Evolutionary conservation across 2,797 vertebrate species (phyloP).

Genomic region (Sternarchorhynchus goeldii): DNA sequence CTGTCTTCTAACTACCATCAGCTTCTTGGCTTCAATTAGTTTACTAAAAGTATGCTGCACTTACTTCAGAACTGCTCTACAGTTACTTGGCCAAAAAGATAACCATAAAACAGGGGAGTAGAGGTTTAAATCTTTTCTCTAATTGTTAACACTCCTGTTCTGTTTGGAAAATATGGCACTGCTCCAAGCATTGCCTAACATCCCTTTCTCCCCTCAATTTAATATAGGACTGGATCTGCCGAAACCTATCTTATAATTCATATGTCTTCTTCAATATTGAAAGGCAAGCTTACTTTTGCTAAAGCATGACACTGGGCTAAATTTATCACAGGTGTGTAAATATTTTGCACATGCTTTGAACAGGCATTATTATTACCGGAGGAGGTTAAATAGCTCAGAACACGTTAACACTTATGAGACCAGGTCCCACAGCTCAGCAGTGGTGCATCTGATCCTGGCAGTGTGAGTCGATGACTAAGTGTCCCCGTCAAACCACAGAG

Average conservation of each 20-base stretch:
- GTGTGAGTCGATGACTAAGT: constrained; percentile 10
- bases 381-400: constrained; percentile 6
- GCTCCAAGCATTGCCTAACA: too few relatives aligned
- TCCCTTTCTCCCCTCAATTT: not conserved
- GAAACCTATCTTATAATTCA: constrained; percentile 16
- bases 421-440: not conserved
- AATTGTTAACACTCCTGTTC: too few relatives aligned
- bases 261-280: constrained; percentile 9
- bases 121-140: too few relatives aligned
- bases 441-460: constrained; percentile 18
- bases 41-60: too few relatives aligned
- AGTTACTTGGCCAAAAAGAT: too few relatives aligned
- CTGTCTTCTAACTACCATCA: too few relatives aligned
- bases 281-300: constrained; percentile 18
- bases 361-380: not conserved
- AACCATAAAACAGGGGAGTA: too few relatives aligned
- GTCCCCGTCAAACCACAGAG: constrained; percentile 16
- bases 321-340: constrained; percentile 43
- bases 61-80: too few relatives aligned
- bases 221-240: not conserved
- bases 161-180: too few relatives aligned
- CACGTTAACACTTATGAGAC: constrained; percentile 22
- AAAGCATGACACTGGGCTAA: constrained; percentile 7
- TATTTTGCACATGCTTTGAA: not conserved
- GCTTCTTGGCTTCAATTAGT: not conserved